Evolutionary conservation across 2,113 vertebrate species (phyloP).

Genomic region (Poecilia latipinna): DNA sequence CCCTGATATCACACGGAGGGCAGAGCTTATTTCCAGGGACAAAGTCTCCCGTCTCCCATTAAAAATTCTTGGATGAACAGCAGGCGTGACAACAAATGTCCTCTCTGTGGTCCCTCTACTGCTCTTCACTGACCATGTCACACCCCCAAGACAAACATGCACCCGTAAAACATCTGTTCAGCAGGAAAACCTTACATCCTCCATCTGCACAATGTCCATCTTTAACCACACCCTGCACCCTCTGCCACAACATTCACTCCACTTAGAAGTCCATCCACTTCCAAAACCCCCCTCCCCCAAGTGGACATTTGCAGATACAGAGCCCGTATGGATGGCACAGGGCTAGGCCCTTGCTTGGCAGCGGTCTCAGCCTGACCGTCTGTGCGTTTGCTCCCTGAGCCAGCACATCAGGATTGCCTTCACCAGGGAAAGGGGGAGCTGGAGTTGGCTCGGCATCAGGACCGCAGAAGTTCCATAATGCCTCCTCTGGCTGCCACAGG

Average conservation of each 20-base stretch:
- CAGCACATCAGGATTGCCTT: conserved; percentile 50
- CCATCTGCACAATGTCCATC: conserved; percentile 51
- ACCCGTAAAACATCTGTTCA: conserved; percentile 79
- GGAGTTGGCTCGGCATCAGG: conserved; percentile 36
- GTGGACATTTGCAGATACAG: conserved; percentile 42
- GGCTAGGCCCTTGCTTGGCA: conserved; percentile 48
- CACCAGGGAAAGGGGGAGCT: conserved; percentile 10
- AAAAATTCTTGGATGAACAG: conserved; percentile 48
- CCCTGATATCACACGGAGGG: not conserved
- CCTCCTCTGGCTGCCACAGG: conserved; percentile 50
- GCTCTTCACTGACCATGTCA: conserved; percentile 70
- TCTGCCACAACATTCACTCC: conserved; percentile 36
- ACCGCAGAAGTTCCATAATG: conserved; percentile 49
- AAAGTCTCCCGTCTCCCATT: conserved; percentile 15
- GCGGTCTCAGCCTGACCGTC: conserved; percentile 63
- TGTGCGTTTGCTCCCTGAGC: conserved; percentile 60
- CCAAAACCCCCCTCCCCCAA: conserved; percentile 17
- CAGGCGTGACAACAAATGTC: conserved; percentile 57
- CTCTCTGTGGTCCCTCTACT: conserved; percentile 54
- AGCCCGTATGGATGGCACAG: conserved; percentile 14
- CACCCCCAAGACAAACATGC: conserved; percentile 72
- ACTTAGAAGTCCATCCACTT: conserved; percentile 60
- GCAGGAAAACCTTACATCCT: conserved; percentile 39
- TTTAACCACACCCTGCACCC: conserved; percentile 47
- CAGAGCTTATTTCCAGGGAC: conserved; percentile 7